Evolutionary conservation across 2,888 invertebrate species (phyloP).

Genomic region (Plutella xylostella): DNA sequence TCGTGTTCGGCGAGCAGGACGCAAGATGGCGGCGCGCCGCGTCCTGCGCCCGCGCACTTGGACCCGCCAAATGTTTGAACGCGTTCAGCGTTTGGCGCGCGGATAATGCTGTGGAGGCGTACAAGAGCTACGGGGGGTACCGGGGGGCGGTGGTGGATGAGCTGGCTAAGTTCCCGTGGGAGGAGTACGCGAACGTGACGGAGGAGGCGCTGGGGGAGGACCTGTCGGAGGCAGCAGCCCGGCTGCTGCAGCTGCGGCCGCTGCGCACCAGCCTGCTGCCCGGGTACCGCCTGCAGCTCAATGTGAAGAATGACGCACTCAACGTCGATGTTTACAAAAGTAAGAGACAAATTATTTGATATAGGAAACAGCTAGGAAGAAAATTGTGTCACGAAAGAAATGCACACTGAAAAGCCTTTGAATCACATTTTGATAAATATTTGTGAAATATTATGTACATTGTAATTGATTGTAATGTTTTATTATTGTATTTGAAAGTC

Average conservation of each 20-base stretch:
- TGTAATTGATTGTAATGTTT: too few relatives aligned
- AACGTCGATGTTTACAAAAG: conserved; percentile 60
- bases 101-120: conserved; percentile 31
- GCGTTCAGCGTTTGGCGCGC: conserved; percentile 68
- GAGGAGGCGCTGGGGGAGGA: conserved; percentile 61
- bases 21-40: conserved; percentile 21
- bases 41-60: conserved; percentile 39
- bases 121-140: conserved; percentile 19
- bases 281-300: conserved; percentile 59
- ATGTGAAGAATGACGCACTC: conserved; percentile 59
- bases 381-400: too few relatives aligned
- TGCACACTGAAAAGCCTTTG: too few relatives aligned
- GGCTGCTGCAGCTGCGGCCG: conserved; percentile 57
- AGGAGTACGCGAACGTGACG: conserved; percentile 39
- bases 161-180: conserved; percentile 52
- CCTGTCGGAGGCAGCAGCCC: conserved; percentile 57
- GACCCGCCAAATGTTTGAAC: conserved; percentile 64
- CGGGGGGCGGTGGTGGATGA: conserved; percentile 32
- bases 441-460: too few relatives aligned
- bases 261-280: conserved; percentile 60
- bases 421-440: too few relatives aligned
- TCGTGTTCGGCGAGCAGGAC: conserved; percentile 23
- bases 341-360: too few relatives aligned
- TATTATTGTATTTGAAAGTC: too few relatives aligned
- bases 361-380: too few relatives aligned